These are phyloP conservation scores for Calcarius lapponicus DNA, from an alignment of 2,797 vertebrate genomes.

Conservation along the genomic window DNA sequence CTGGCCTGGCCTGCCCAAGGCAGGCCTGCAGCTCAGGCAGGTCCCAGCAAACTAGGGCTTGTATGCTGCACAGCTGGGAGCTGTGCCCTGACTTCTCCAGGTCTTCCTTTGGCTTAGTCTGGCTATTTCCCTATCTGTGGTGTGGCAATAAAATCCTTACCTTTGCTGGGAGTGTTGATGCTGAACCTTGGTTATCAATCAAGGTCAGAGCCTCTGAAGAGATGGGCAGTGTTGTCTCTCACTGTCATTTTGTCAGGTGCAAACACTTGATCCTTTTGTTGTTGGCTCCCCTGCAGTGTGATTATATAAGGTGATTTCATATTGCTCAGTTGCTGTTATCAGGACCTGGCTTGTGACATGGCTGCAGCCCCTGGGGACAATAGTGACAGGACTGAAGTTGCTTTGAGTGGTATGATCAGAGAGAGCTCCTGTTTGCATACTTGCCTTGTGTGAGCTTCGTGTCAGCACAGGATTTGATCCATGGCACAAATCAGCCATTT, in stretches of 20 bases:
- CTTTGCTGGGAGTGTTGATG: not conserved
- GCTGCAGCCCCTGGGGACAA: not conserved
- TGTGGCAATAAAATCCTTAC: not conserved
- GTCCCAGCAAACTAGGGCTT: not conserved
- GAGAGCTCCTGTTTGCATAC: not conserved
- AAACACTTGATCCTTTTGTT: not conserved
- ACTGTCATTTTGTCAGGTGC: not conserved
- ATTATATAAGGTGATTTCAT: not conserved
- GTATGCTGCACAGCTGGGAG: not conserved
- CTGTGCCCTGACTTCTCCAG: not conserved
- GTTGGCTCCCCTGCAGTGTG: not conserved
- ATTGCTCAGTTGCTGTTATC: not conserved
- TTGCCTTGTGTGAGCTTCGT: not conserved
- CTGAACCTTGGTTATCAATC: not conserved
- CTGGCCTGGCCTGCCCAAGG: not conserved
- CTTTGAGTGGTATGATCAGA: not conserved
- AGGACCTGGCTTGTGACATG: not conserved
- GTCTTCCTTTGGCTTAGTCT: not conserved
- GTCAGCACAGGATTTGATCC: not conserved
- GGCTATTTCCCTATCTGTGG: not conserved
- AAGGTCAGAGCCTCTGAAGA: not conserved
- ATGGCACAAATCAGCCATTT: not conserved
- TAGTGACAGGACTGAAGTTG: not conserved
- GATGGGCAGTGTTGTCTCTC: not conserved
- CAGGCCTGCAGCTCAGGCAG: not conserved